Conservation (phyloP, 2,888 invertebrate species). For the Galeopsomyia nigrocyanea region DNA sequence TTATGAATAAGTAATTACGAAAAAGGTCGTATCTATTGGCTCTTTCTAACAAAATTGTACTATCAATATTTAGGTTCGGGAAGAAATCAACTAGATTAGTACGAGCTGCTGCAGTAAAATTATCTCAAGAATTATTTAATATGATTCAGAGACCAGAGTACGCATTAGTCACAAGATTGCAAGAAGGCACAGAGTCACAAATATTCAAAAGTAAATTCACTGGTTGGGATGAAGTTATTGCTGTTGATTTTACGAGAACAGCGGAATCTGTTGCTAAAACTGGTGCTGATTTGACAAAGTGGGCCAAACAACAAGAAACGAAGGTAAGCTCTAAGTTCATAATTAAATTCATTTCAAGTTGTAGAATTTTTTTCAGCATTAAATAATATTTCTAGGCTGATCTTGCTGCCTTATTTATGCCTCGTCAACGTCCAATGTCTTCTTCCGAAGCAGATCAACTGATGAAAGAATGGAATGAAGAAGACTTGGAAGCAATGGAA, state of each 20-base stretch:
- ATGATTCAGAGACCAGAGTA: slow-evolving; percentile 93
- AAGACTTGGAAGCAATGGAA: slow-evolving; percentile 98
- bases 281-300: slow-evolving; percentile 94
- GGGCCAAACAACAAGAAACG: slow-evolving; percentile 91
- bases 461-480: slow-evolving; percentile 94
- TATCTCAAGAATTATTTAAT: slow-evolving; percentile 95
- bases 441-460: slow-evolving; percentile 87
- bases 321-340: slow-evolving; percentile 69
- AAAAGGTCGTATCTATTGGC: slow-evolving; percentile 1
- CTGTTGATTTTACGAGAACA: slow-evolving; percentile 98
- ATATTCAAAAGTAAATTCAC: slow-evolving; percentile 97
- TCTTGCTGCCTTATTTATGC: slow-evolving; percentile 94
- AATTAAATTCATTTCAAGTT: slow-evolving; percentile 30
- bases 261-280: slow-evolving; percentile 97
- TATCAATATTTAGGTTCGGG: slow-evolving; percentile 82
- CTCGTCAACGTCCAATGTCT: slow-evolving; percentile 91
- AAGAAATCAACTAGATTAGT: slow-evolving; percentile 96
- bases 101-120: slow-evolving; percentile 94
- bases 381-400: slow-evolving; percentile 77
- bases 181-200: slow-evolving; percentile 93
- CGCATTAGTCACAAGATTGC: slow-evolving; percentile 89
- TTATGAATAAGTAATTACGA: slow-evolving; percentile 7
- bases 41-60: neutral
- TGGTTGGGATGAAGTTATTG: slow-evolving; percentile 99
- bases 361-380: neutral